Percentiles rank a stretch among this genome's conserved stretches.
phyloP scores from a whole-genome alignment of 2,797 vertebrate genomes.

The Anguilla marmorata region DNA sequence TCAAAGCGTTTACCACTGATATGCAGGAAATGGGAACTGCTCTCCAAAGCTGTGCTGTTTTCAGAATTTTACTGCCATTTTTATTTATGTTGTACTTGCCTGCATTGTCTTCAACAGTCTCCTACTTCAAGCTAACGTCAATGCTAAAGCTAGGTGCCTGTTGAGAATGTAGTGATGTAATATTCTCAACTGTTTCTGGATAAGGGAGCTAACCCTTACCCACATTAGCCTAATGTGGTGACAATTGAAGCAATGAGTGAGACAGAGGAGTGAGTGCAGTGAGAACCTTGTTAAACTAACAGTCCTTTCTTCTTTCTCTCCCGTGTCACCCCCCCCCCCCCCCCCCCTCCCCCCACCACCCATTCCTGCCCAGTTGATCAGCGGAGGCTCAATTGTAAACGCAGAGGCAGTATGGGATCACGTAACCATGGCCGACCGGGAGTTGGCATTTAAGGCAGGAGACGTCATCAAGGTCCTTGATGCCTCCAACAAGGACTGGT shows the following conservation, averaged over 20 bases:
- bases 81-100: not conserved
- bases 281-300: not conserved
- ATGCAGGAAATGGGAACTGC: not conserved
- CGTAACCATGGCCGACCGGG: constrained; percentile 99
- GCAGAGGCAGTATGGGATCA: constrained; percentile 98
- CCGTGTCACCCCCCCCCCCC: not conserved
- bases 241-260: not conserved
- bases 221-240: not conserved
- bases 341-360: not conserved
- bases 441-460: constrained; percentile 99
- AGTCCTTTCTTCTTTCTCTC: not conserved
- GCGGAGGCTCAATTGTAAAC: constrained; percentile 96
- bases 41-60: not conserved
- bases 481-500: constrained; percentile 99
- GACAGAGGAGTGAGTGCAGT: not conserved
- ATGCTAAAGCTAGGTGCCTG: not conserved
- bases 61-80: not conserved
- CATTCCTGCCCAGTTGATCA: constrained; percentile 80
- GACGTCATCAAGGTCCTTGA: constrained; percentile 99
- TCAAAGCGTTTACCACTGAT: constrained; percentile 6
- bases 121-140: not conserved
- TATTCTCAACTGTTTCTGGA: not conserved
- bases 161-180: not conserved
- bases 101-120: not conserved
- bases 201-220: not conserved